Conservation (phyloP, 2,888 invertebrate genomes). For the Drosophila borealis region DNA sequence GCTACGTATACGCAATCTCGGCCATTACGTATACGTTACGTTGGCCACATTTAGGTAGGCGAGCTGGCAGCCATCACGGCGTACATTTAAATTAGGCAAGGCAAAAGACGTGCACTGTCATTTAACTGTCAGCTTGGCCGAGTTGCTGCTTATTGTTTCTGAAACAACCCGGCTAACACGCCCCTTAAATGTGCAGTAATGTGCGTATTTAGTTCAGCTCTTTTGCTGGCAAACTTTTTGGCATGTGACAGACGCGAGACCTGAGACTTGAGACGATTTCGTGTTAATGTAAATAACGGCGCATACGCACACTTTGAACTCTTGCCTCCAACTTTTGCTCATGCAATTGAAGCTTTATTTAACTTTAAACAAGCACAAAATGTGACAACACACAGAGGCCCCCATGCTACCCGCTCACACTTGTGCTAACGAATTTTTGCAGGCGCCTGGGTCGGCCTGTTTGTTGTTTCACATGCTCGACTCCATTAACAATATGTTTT, state of each 20-base stretch:
- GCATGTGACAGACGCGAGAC: constrained; percentile 50
- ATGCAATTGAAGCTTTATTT: constrained; percentile 54
- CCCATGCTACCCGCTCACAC: background rate
- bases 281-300: constrained; percentile 59
- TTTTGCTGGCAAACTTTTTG: constrained; percentile 44
- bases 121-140: constrained; percentile 65
- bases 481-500: constrained; percentile 78
- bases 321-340: constrained; percentile 38
- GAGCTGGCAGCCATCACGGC: constrained; percentile 15
- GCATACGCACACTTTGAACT: constrained; percentile 42
- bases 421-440: constrained; percentile 11
- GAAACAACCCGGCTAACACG: constrained; percentile 5
- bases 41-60: constrained; percentile 23
- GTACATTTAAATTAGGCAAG: constrained; percentile 44
- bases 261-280: constrained; percentile 23
- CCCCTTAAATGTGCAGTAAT: constrained; percentile 23
- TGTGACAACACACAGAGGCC: constrained; percentile 18
- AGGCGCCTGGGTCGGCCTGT: constrained; percentile 32
- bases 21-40: constrained; percentile 41
- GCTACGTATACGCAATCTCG: constrained; percentile 37
- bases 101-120: constrained; percentile 55
- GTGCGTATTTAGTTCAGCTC: constrained; percentile 41
- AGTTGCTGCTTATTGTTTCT: constrained; percentile 64
- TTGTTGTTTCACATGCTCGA: constrained; percentile 77
- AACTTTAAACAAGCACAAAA: constrained; percentile 38